Conservation (phyloP, 2,113 vertebrate species). For the Tor tambroides region DNA sequence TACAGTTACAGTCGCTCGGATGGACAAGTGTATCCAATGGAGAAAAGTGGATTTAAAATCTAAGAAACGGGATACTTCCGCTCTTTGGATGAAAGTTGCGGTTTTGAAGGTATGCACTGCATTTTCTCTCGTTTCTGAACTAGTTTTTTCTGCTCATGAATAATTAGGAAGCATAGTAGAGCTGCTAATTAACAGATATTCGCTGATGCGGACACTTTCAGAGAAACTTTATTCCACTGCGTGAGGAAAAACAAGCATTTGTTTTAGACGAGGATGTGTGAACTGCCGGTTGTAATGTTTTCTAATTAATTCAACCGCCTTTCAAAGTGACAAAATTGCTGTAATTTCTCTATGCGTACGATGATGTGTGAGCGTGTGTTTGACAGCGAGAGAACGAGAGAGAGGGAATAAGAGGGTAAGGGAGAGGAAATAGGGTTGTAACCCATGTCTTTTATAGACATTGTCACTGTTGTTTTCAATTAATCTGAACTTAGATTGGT, state of each 20-base stretch:
- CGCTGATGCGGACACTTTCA: background rate
- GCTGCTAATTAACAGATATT: background rate
- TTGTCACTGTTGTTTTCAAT: background rate
- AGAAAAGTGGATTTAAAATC: conserved; percentile 68
- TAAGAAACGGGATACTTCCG: conserved; percentile 57
- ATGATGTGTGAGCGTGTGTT: conserved; percentile 10
- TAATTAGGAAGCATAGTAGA: background rate
- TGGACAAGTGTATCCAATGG: conserved; percentile 45
- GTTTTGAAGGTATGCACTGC: conserved; percentile 75
- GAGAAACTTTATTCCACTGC: conserved; percentile 18
- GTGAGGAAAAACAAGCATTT: background rate
- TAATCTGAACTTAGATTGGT: background rate
- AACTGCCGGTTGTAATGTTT: background rate
- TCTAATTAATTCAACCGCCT: background rate
- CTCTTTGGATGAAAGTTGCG: conserved; percentile 73
- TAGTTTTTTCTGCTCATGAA: background rate
- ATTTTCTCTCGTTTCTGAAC: conserved; percentile 6
- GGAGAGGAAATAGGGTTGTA: background rate
- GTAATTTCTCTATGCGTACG: background rate
- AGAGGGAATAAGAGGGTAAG: background rate
- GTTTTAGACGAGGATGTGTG: background rate
- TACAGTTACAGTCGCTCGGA: conserved; percentile 20
- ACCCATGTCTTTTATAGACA: background rate
- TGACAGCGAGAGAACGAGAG: background rate
- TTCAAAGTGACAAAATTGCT: background rate